A percentile compares a stretch with the other conserved stretches of the same genome.
Conservation (phyloP, 1,140 invertebrate species). For the Ceratina australensis region DNA sequence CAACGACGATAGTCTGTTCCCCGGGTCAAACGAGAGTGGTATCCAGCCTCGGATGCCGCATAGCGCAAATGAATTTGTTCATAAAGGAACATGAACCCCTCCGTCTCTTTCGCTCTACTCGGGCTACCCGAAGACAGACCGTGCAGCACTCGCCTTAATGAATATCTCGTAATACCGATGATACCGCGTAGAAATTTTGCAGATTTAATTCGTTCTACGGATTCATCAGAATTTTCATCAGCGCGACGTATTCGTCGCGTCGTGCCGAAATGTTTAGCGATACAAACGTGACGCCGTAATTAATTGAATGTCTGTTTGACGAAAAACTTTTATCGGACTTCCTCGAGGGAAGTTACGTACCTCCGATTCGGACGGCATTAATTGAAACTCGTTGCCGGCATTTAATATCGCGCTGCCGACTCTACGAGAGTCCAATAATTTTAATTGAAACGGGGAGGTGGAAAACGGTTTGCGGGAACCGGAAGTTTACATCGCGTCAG, state of each 20-base stretch:
- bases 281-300: no score
- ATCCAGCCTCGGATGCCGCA: background rate
- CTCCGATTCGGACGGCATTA: background rate
- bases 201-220: no score
- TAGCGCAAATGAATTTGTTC: conserved; percentile 38
- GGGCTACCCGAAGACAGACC: background rate
- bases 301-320: no score
- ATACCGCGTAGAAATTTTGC: background rate
- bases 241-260: no score
- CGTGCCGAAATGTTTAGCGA: no score
- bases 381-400: background rate
- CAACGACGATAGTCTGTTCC: background rate
- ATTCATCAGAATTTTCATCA: no score
- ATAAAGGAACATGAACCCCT: background rate
- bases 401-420: conserved; percentile 11
- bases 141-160: background rate
- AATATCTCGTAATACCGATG: no score
- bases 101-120: background rate
- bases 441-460: conserved; percentile 27
- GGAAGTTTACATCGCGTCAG: conserved; percentile 53
- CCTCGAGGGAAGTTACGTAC: no score
- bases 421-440: conserved; percentile 15
- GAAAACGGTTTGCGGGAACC: conserved; percentile 38
- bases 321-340: no score
- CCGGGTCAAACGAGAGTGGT: conserved; percentile 2